A percentile compares a stretch with the other conserved stretches of the same genome.
Conservation (phyloP, 2,888 invertebrate genomes). For the Dendrolimus houi region DNA sequence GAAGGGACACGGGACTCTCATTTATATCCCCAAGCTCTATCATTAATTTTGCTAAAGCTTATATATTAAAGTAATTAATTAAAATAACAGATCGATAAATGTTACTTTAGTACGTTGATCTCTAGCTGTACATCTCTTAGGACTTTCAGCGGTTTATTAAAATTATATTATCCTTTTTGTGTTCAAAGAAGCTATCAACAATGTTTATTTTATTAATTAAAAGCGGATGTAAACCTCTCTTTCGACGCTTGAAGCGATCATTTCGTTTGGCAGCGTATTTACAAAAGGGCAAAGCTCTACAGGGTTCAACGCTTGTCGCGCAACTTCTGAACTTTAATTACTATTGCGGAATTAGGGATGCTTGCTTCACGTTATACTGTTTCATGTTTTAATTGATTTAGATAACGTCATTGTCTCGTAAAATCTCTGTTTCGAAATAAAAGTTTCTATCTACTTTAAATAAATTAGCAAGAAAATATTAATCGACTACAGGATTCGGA, state of each 20-base stretch:
- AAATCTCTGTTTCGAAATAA: too few species aligned
- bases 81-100: too few species aligned
- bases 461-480: too few species aligned
- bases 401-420: background rate
- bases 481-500: too few species aligned
- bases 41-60: too few species aligned
- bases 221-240: background rate
- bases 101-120: too few species aligned
- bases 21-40: too few species aligned
- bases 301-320: slow-evolving; percentile 16
- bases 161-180: background rate
- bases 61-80: too few species aligned
- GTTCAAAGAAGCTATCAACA: background rate
- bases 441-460: too few species aligned
- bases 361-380: background rate
- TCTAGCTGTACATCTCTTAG: too few species aligned
- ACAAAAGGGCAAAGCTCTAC: background rate
- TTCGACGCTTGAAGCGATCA: background rate
- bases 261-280: background rate
- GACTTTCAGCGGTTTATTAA: background rate
- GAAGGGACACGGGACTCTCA: too few species aligned
- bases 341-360: background rate
- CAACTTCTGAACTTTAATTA: slow-evolving; percentile 8
- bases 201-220: background rate
- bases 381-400: background rate